phyloP scores from a whole-genome alignment of 2,888 invertebrate genomes.

The Abrostola tripartita region DNA sequence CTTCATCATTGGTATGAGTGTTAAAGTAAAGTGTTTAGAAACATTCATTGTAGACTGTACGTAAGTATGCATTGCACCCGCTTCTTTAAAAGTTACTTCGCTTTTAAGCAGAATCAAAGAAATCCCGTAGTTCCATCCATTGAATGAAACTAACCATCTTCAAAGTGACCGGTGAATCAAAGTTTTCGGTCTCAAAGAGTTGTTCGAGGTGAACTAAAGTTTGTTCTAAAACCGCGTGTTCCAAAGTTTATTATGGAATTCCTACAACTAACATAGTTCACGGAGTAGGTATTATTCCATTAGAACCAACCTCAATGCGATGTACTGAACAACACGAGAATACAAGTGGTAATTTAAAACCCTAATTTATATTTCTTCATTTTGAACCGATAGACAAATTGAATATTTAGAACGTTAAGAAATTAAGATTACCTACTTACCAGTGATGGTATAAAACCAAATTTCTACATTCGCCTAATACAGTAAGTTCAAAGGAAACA shows the following conservation, averaged over 20 bases:
- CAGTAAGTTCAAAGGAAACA: conserved; percentile 2
- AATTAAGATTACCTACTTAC: too few species aligned
- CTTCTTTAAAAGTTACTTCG: background rate
- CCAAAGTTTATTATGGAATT: conserved; percentile 1
- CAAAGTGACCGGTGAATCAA: conserved; percentile 1
- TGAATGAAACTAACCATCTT: background rate
- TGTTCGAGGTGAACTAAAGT: background rate
- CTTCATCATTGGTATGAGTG: too few species aligned
- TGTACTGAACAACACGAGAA: background rate
- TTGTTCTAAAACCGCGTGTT: background rate
- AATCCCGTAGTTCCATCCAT: background rate
- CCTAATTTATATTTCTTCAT: too few species aligned
- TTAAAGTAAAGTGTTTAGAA: background rate
- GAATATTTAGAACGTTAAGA: too few species aligned
- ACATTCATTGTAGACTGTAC: background rate
- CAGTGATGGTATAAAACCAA: background rate
- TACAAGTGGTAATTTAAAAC: too few species aligned
- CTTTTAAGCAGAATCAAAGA: background rate
- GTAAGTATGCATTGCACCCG: background rate
- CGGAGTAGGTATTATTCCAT: background rate
- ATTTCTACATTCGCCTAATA: background rate
- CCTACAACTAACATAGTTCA: background rate
- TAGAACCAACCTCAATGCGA: background rate
- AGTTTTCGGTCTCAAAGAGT: conserved; percentile 1
- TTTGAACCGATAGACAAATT: too few species aligned